Percentiles rank a stretch among this genome's conserved stretches.
These are phyloP conservation scores for Cyprinus carpio DNA, from an alignment of 2,113 vertebrate species.

Conservation along the genomic window DNA sequence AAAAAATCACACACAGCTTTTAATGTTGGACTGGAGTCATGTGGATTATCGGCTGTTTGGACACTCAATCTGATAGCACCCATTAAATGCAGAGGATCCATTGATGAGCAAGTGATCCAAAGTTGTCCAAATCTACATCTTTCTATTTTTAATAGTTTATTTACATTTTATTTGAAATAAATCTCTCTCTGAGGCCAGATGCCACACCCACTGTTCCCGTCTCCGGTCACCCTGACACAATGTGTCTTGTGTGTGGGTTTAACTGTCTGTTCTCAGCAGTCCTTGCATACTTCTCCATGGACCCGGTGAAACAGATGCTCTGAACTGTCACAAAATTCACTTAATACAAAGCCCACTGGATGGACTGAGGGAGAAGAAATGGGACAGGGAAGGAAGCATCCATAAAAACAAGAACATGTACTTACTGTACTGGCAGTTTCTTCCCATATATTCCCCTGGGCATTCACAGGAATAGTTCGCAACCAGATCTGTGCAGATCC, in stretches of 20 bases:
- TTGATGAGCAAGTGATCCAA: not conserved
- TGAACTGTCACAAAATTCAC: conserved; percentile 21
- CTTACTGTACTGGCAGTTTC: conserved; percentile 98
- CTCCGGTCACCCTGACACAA: not conserved
- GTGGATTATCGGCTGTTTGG: not conserved
- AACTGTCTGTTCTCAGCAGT: not conserved
- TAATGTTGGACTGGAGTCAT: not conserved
- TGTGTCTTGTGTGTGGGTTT: not conserved
- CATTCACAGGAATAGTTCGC: conserved; percentile 99
- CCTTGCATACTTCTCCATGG: not conserved
- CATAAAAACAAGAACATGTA: conserved; percentile 53
- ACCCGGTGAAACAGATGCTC: conserved; percentile 1
- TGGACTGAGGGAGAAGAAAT: not conserved
- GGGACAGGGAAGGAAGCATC: not conserved
- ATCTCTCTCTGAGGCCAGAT: not conserved
- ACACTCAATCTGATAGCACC: not conserved
- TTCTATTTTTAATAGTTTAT: not conserved
- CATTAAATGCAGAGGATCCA: not conserved
- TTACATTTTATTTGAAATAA: not conserved
- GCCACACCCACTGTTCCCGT: not conserved
- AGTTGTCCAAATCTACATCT: not conserved
- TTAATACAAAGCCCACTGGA: conserved; percentile 9
- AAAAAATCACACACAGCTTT: too few species aligned
- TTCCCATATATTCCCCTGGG: conserved; percentile 97
- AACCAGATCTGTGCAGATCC: conserved; percentile 93